Conservation (phyloP, 2,797 vertebrate species). For the Oceanodroma leucorhoa region DNA sequence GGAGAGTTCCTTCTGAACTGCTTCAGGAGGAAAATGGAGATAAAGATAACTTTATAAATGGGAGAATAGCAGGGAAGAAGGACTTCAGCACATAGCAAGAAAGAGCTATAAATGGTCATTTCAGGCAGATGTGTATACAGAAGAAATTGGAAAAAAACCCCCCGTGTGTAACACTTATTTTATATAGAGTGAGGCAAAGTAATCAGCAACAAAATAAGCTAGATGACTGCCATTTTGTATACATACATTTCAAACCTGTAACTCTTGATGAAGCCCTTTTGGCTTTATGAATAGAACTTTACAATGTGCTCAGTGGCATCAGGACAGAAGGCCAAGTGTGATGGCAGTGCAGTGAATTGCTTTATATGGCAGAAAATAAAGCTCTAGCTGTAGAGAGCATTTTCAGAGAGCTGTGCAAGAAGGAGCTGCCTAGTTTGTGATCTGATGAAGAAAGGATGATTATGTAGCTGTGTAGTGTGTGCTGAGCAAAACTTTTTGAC, state of each 20-base stretch:
- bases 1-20: background rate
- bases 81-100: background rate
- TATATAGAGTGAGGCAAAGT: background rate
- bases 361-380: background rate
- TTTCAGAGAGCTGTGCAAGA: background rate
- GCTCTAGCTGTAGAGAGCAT: background rate
- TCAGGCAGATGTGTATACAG: background rate
- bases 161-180: background rate
- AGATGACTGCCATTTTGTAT: background rate
- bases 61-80: background rate
- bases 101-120: background rate
- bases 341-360: background rate
- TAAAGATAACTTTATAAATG: background rate
- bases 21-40: background rate
- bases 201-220: conserved; percentile 3
- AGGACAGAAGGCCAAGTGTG: background rate
- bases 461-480: background rate
- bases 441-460: background rate
- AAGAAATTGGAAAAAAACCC: background rate
- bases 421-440: background rate
- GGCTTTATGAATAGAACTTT: background rate
- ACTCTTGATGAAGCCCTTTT: background rate
- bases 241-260: background rate
- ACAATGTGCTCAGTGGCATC: background rate
- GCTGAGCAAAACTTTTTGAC: background rate